These are phyloP conservation scores for Sitodiplosis mosellana DNA, from an alignment of 1,140 invertebrate genomes.

Conservation along the genomic window DNA sequence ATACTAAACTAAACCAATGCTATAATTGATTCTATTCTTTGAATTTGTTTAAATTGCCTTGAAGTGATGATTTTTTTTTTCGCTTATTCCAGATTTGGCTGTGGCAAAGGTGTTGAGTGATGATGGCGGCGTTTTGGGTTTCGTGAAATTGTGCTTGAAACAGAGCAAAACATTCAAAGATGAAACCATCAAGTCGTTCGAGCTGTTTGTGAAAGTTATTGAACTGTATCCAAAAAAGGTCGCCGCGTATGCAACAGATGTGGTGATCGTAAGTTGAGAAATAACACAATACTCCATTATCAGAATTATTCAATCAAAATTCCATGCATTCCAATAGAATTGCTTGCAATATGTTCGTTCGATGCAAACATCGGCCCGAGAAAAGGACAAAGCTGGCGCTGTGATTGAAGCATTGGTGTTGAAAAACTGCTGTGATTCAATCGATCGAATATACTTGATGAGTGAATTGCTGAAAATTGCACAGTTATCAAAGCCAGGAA, in stretches of 20 bases:
- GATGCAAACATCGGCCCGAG: not conserved
- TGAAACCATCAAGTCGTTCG: not conserved
- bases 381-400: conserved; percentile 1
- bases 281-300: not conserved
- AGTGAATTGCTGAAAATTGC: not conserved
- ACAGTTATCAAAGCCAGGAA: not conserved
- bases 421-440: not conserved
- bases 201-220: not conserved
- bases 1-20: too few species aligned
- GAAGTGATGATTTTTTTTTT: too few species aligned
- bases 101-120: not conserved
- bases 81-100: not conserved
- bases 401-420: not conserved
- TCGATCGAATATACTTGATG: not conserved
- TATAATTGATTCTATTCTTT: too few species aligned
- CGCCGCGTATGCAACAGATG: not conserved
- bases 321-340: not conserved
- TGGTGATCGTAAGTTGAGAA: not conserved
- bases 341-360: not conserved
- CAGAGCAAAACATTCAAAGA: not conserved
- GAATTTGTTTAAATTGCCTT: too few species aligned
- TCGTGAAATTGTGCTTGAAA: not conserved
- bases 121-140: not conserved
- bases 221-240: not conserved
- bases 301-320: too few species aligned